phyloP scores from a whole-genome alignment of 2,888 invertebrate species.

The Salticus scenicus region DNA sequence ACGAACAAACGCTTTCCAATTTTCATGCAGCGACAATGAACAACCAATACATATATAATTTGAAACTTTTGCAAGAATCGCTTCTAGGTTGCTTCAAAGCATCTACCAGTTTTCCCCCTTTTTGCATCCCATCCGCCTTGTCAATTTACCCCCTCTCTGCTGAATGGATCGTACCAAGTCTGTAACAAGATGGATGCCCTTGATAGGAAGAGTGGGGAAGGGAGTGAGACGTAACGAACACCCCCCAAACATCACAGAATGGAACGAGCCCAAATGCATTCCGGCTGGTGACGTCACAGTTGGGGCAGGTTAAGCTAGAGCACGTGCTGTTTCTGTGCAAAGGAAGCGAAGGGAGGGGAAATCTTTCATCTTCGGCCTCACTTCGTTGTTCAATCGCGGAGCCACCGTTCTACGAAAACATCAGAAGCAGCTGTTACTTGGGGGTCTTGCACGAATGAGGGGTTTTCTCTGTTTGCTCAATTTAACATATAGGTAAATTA shows the following conservation, averaged over 20 bases:
- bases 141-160: not conserved
- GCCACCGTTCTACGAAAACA: conserved; percentile 38
- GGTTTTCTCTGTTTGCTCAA: not conserved
- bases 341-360: not conserved
- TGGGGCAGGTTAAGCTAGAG: conserved; percentile 5
- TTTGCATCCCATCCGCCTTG: not conserved
- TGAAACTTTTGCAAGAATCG: too few relatives aligned
- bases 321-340: not conserved
- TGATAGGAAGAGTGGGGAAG: not conserved
- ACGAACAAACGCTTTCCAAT: too few relatives aligned
- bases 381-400: not conserved
- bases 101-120: not conserved
- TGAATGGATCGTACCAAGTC: not conserved
- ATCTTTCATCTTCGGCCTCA: conserved; percentile 26
- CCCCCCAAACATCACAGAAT: not conserved
- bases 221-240: not conserved
- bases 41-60: too few relatives aligned
- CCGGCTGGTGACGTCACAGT: conserved; percentile 6
- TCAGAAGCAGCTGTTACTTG: conserved; percentile 58
- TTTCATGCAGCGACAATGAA: too few relatives aligned
- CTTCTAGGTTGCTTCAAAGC: too few relatives aligned
- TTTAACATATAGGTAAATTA: too few relatives aligned
- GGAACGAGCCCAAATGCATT: not conserved
- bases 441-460: not conserved
- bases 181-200: conserved; percentile 13